A percentile compares a stretch with the other conserved stretches of the same genome.
These are phyloP conservation scores for Octonoba sinensis DNA, from an alignment of 2,888 invertebrate species.

Conservation along the genomic window DNA sequence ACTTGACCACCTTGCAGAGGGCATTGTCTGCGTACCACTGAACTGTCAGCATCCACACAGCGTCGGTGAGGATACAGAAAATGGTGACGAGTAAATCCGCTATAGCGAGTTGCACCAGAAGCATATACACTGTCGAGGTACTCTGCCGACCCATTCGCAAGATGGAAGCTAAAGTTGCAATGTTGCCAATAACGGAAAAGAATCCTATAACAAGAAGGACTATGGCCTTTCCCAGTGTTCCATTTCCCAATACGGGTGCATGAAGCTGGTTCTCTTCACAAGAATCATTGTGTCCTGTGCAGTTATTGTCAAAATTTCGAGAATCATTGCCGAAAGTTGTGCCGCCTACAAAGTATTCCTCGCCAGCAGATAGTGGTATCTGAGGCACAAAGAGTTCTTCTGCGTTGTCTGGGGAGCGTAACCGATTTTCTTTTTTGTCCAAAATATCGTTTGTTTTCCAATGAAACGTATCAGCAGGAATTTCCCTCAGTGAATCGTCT, in stretches of 20 bases:
- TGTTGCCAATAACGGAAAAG: constrained; percentile 81
- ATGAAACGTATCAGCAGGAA: too few species aligned
- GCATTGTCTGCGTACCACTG: constrained; percentile 86
- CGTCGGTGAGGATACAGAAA: constrained; percentile 85
- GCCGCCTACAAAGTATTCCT: constrained; percentile 13
- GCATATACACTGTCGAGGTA: constrained; percentile 76
- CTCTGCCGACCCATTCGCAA: constrained; percentile 75
- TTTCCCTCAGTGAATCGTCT: too few species aligned
- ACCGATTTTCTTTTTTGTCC: too few species aligned
- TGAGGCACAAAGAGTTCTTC: constrained; percentile 42
- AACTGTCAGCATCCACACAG: constrained; percentile 82
- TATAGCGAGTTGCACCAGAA: constrained; percentile 85
- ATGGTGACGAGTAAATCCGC: constrained; percentile 85
- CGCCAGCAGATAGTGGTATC: constrained; percentile 33
- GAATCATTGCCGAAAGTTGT: background rate
- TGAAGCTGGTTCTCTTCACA: constrained; percentile 5
- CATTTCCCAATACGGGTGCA: constrained; percentile 79
- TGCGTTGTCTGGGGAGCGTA: background rate
- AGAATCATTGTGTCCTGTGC: background rate
- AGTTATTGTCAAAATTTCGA: constrained; percentile 1
- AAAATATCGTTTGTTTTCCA: too few species aligned
- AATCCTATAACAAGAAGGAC: constrained; percentile 80
- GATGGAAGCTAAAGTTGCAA: constrained; percentile 83
- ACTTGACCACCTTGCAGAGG: constrained; percentile 85
- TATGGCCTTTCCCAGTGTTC: constrained; percentile 78